Conservation (phyloP, 2,888 invertebrate species). For the Amorpha juglandis region DNA sequence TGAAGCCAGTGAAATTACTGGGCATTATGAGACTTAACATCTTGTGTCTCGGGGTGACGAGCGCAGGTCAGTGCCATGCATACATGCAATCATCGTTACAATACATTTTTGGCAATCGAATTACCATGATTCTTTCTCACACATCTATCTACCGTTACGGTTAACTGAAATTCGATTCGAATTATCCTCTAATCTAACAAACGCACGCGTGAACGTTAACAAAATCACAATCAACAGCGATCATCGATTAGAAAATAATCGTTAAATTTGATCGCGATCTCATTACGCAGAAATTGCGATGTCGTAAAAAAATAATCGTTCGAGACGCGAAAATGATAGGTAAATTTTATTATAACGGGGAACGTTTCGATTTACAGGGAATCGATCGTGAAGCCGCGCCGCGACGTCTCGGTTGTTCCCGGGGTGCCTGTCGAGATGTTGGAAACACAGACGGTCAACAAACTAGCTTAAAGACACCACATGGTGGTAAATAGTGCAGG, state of each 20-base stretch:
- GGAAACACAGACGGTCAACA: not conserved
- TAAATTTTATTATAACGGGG: conserved; percentile 31
- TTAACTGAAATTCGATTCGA: not conserved
- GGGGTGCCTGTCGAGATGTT: not conserved
- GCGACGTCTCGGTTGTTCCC: not conserved
- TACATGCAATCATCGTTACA: no score
- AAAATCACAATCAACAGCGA: not conserved
- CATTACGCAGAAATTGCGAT: conserved; percentile 9
- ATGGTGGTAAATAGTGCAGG: no score
- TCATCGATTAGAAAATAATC: conserved; percentile 28
- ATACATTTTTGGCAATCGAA: not conserved
- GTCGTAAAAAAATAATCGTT: conserved; percentile 22
- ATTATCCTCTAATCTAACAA: not conserved
- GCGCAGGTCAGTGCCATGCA: no score
- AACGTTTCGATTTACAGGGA: conserved; percentile 30
- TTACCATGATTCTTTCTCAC: not conserved
- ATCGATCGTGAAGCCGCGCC: conserved; percentile 23
- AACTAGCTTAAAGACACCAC: no score
- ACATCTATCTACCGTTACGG: not conserved
- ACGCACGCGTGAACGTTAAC: not conserved
- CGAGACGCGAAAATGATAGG: conserved; percentile 22
- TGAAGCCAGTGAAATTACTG: no score
- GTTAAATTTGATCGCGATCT: conserved; percentile 15
- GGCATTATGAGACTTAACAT: no score
- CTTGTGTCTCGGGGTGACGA: no score